Percentiles rank a stretch among this genome's conserved stretches.
phyloP scores from a whole-genome alignment of 2,797 vertebrate species.

The Danionella dracula region DNA sequence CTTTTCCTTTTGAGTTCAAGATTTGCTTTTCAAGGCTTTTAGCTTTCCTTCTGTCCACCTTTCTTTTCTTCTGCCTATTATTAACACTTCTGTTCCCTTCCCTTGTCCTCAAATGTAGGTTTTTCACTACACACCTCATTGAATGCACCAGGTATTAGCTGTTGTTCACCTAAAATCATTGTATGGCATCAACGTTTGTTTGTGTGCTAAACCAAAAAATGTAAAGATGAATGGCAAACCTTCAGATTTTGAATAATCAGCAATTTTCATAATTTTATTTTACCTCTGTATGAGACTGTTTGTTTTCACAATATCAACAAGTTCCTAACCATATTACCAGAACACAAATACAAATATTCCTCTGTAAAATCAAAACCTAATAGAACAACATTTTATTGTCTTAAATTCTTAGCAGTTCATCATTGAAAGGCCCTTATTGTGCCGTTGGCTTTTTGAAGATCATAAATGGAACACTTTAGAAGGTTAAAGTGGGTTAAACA shows the following conservation, averaged over 20 bases:
- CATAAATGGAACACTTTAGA: conserved; percentile 12
- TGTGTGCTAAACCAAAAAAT: neutral
- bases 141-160: neutral
- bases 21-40: conserved; percentile 14
- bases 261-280: too few species aligned
- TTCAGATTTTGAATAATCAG: too few species aligned
- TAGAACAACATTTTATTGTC: too few species aligned
- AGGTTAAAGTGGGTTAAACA: conserved; percentile 33
- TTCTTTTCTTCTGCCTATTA: conserved; percentile 11
- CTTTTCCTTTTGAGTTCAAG: neutral
- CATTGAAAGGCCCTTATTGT: too few species aligned
- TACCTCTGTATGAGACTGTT: too few species aligned
- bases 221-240: too few species aligned
- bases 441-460: conserved; percentile 9
- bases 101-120: neutral
- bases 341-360: too few species aligned
- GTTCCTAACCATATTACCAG: too few species aligned
- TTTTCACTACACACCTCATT: neutral
- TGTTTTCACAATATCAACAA: too few species aligned
- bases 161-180: neutral
- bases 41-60: neutral
- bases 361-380: too few species aligned
- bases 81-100: conserved; percentile 1
- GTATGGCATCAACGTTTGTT: neutral
- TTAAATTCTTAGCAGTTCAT: too few species aligned